phyloP scores from a whole-genome alignment of 2,113 vertebrate species.

The Callaeas wilsoni region DNA sequence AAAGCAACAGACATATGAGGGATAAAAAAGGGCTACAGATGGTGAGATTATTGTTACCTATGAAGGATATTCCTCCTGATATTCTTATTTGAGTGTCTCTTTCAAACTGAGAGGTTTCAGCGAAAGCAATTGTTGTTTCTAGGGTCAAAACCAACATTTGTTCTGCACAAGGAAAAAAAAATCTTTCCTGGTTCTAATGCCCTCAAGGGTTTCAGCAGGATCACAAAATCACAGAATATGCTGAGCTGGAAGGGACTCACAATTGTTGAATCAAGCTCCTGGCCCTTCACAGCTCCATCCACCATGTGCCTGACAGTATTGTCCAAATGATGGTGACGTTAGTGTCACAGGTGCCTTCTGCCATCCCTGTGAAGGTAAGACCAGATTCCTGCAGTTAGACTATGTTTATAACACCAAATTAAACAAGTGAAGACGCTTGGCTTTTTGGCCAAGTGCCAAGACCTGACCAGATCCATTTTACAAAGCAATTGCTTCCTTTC shows the following conservation, averaged over 20 bases:
- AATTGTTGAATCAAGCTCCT: not conserved
- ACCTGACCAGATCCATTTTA: not conserved
- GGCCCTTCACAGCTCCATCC: not conserved
- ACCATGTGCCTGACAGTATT: not conserved
- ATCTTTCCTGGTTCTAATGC: not conserved
- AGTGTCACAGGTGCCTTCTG: not conserved
- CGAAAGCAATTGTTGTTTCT: not conserved
- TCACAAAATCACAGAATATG: not conserved
- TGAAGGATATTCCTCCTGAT: not conserved
- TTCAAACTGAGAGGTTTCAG: not conserved
- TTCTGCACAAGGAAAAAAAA: not conserved
- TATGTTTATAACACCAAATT: not conserved
- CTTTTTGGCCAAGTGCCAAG: not conserved
- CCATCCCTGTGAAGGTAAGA: not conserved
- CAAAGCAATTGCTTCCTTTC: not conserved
- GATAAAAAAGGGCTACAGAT: not conserved
- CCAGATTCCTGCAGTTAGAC: not conserved
- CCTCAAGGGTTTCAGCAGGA: not conserved
- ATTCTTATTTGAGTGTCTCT: not conserved
- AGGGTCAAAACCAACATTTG: not conserved
- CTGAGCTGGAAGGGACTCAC: not conserved
- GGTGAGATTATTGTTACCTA: not conserved
- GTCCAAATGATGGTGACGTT: not conserved
- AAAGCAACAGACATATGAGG: not conserved
- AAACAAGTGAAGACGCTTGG: not conserved